Evolutionary conservation across 2,888 invertebrate species (phyloP).

Genomic region (Phyllotreta striolata): DNA sequence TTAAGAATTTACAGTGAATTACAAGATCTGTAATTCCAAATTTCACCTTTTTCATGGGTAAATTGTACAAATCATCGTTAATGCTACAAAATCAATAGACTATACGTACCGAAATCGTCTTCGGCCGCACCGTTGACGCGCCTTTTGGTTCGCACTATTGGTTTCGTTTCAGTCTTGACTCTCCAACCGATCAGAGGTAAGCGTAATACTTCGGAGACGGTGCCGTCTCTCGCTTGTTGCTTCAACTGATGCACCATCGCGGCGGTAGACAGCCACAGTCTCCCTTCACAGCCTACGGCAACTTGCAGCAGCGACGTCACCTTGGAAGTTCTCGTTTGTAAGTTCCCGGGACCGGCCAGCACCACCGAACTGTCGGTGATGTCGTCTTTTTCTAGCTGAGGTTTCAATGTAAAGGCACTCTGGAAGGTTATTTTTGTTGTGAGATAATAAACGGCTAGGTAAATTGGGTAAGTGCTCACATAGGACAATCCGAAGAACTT

Average conservation of each 20-base stretch:
- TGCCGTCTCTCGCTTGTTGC: constrained; percentile 75
- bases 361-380: constrained; percentile 62
- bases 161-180: constrained; percentile 62
- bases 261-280: constrained; percentile 72
- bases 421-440: constrained; percentile 50
- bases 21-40: no score
- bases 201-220: constrained; percentile 72
- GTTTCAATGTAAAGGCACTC: constrained; percentile 65
- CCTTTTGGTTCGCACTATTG: constrained; percentile 50
- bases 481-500: constrained; percentile 73
- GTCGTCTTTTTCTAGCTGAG: constrained; percentile 59
- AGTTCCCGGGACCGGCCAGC: constrained; percentile 65
- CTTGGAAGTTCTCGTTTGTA: constrained; percentile 61
- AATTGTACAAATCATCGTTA: no score
- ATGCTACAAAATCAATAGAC: no score
- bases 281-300: constrained; percentile 79
- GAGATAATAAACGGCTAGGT: not conserved
- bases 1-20: no score
- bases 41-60: no score
- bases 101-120: constrained; percentile 45
- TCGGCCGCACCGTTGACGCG: constrained; percentile 35
- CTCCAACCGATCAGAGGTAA: constrained; percentile 79
- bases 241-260: constrained; percentile 73
- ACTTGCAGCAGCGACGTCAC: constrained; percentile 63
- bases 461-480: constrained; percentile 62